These are phyloP conservation scores for Xenops minutus DNA, from an alignment of 2,797 vertebrate genomes.

Conservation along the genomic window DNA sequence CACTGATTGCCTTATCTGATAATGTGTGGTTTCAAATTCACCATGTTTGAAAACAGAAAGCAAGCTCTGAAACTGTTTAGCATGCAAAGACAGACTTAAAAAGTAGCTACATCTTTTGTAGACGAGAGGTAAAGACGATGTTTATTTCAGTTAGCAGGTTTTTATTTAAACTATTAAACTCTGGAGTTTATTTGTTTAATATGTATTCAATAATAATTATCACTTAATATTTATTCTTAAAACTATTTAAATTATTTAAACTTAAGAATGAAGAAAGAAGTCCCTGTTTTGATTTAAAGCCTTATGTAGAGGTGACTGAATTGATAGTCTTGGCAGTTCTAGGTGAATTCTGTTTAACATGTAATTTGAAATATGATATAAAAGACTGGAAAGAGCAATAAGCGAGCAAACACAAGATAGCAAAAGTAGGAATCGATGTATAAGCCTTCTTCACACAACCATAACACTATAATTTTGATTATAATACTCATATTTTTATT, in stretches of 20 bases:
- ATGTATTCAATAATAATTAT: background rate
- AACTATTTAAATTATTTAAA: background rate
- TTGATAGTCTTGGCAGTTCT: background rate
- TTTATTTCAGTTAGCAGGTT: background rate
- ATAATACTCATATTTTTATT: background rate
- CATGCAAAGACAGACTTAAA: background rate
- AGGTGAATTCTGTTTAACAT: background rate
- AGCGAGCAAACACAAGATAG: background rate
- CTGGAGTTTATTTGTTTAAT: background rate
- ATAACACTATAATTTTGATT: background rate
- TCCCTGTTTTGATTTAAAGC: background rate
- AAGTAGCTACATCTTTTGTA: background rate
- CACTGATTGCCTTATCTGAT: background rate
- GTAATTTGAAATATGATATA: background rate
- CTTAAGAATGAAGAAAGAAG: background rate
- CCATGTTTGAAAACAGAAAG: background rate
- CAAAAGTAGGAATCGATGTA: background rate
- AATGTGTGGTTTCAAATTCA: background rate
- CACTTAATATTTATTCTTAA: background rate
- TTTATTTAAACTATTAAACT: background rate
- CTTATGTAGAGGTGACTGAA: background rate
- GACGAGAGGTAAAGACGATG: rapidly evolving
- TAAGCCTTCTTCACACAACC: background rate
- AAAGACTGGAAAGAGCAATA: background rate
- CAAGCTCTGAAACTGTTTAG: background rate